These are phyloP conservation scores for Perizoma affinitatum DNA, from an alignment of 2,888 invertebrate species.

Conservation along the genomic window DNA sequence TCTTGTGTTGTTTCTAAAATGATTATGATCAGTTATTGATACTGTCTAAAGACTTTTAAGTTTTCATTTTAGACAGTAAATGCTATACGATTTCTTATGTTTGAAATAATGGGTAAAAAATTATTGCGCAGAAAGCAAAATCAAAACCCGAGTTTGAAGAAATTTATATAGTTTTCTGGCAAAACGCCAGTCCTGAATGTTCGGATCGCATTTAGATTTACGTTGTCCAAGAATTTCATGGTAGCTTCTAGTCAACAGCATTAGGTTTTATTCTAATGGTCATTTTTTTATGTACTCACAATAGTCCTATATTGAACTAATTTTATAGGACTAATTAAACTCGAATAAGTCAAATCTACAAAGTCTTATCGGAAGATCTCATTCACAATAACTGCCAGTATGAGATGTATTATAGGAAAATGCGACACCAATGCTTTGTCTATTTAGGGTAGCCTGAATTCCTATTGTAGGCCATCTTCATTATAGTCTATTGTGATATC, in stretches of 20 bases:
- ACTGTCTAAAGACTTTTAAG: background rate
- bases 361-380: slow-evolving; percentile 1
- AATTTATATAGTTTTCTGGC: slow-evolving; percentile 71
- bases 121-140: slow-evolving; percentile 56
- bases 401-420: slow-evolving; percentile 24
- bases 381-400: slow-evolving; percentile 9
- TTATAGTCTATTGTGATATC: background rate
- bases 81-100: slow-evolving; percentile 21
- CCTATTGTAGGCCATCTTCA: slow-evolving; percentile 5
- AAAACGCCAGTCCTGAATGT: slow-evolving; percentile 62
- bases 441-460: slow-evolving; percentile 27
- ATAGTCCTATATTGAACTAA: no score
- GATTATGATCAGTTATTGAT: slow-evolving; percentile 33
- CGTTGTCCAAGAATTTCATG: slow-evolving; percentile 59
- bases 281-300: background rate
- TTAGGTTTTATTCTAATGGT: slow-evolving; percentile 25
- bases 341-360: slow-evolving; percentile 2
- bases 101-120: slow-evolving; percentile 41
- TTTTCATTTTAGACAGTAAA: background rate
- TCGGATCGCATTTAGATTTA: slow-evolving; percentile 73
- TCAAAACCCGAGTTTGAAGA: slow-evolving; percentile 63
- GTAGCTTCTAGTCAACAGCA: slow-evolving; percentile 37
- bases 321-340: no score
- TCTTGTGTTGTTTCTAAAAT: slow-evolving; percentile 50
- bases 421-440: slow-evolving; percentile 24